These are phyloP conservation scores for Enteromius trimaculatus DNA, from an alignment of 2,797 vertebrate genomes.

Conservation along the genomic window DNA sequence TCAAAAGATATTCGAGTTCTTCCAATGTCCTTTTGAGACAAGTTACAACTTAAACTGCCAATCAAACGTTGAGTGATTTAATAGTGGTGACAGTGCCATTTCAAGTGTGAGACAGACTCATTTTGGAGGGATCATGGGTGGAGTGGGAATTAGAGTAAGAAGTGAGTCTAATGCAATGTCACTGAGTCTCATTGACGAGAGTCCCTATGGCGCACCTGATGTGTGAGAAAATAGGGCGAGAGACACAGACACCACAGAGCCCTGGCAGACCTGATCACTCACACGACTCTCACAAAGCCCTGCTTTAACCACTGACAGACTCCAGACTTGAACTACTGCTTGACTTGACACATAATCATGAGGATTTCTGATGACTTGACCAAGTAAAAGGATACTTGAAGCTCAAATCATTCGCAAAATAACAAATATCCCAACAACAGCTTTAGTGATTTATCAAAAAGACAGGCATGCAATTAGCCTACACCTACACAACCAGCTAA, in stretches of 20 bases:
- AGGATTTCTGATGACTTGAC: not conserved
- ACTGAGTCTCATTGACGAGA: slow-evolving; percentile 59
- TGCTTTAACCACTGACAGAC: slow-evolving; percentile 6
- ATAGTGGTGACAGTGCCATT: slow-evolving; percentile 36
- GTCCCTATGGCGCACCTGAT: slow-evolving; percentile 57
- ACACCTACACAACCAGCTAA: slow-evolving; percentile 5
- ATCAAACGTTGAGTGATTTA: slow-evolving; percentile 49
- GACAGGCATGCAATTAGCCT: slow-evolving; percentile 16
- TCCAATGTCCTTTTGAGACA: slow-evolving; percentile 31
- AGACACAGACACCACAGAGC: slow-evolving; percentile 52
- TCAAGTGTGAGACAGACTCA: slow-evolving; percentile 58
- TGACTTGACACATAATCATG: not conserved
- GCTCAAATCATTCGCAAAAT: slow-evolving; percentile 13
- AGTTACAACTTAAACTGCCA: slow-evolving; percentile 48
- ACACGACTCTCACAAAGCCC: slow-evolving; percentile 53
- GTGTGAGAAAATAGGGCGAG: slow-evolving; percentile 55
- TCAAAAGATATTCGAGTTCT: slow-evolving; percentile 1
- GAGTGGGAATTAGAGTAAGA: slow-evolving; percentile 59
- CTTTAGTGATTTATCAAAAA: slow-evolving; percentile 16
- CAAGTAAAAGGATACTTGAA: not conserved
- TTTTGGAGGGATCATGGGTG: slow-evolving; percentile 60
- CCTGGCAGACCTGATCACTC: slow-evolving; percentile 49
- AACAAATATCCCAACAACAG: slow-evolving; percentile 11
- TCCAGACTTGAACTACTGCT: slow-evolving; percentile 1
- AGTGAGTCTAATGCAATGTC: slow-evolving; percentile 61